Evolutionary conservation across 1,140 invertebrate species (phyloP), one percentile per base, ranked within the genome.

Genomic region (Trissolcus basalis): DNA sequence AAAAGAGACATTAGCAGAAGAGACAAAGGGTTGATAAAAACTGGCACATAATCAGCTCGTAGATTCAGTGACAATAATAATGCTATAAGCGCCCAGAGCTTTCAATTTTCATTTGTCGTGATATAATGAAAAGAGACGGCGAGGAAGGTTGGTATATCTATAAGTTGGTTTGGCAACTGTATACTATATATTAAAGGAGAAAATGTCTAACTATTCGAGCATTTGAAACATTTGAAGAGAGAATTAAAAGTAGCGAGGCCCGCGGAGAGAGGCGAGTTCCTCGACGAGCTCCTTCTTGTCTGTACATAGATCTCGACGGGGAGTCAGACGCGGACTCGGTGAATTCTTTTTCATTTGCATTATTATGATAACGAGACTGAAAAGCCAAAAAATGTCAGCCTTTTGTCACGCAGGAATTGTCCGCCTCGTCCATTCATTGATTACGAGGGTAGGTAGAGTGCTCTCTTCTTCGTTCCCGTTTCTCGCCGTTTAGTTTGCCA

Each of bases 281-380:
- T 69, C 68, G 19, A 27, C 19, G 75, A 72, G 69, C 54, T 72
- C 54, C 71, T 77, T 55, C 69, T 77, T 77, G 51, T 72, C 64
- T 77, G 69, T 77, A 77, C 74, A 77, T 68, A 67, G 63, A 77
- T 77, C 74, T 72, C 74, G 63, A 70, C 68, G 61, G 74, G 74
- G 74, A 76, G 73, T 76, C 58, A 71, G 67, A 77, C 70, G 67
- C 74, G 68, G 74, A 77, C 67, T 71, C 78, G 39, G 74, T 78
- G 80, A 86, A 86, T 86, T 85, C 80, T 80, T 82, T 87, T 86
- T 86, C 82, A 87, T 85, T 85, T 84, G 81, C 83, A 86, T 87
- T 86, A 87, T 86, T 86, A 87, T 82, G 80, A 82, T 86, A 87
- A 87, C 86, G 85, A 86, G 82, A 86, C 85, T 86, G 85, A 84